A percentile compares a stretch with the other conserved stretches of the same genome.
phyloP scores from a whole-genome alignment of 2,888 invertebrate genomes.

The Tribolium freemani region DNA sequence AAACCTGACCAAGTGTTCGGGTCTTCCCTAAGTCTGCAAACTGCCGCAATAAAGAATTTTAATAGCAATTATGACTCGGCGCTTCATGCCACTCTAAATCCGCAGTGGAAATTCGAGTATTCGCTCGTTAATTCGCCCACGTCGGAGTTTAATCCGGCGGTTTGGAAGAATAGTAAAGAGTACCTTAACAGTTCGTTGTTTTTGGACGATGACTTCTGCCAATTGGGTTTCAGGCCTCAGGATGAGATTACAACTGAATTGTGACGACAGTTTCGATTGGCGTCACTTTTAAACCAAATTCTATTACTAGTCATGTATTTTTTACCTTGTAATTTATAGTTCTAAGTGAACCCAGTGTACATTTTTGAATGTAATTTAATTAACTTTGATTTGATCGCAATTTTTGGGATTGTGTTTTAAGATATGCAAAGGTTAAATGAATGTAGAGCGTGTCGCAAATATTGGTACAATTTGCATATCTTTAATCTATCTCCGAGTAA shows the following conservation, averaged over 20 bases:
- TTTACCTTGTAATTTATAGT: slow-evolving; percentile 25
- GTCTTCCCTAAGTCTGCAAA: slow-evolving; percentile 64
- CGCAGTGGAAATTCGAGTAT: slow-evolving; percentile 71
- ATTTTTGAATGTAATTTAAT: slow-evolving; percentile 8
- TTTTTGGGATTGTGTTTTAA: neutral
- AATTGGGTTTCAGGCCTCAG: slow-evolving; percentile 87
- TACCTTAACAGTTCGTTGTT: slow-evolving; percentile 73
- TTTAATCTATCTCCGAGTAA: neutral
- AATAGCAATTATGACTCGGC: slow-evolving; percentile 63
- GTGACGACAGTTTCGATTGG: slow-evolving; percentile 64
- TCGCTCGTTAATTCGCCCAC: slow-evolving; percentile 65
- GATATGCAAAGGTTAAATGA: neutral
- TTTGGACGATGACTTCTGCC: slow-evolving; percentile 86
- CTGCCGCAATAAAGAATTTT: slow-evolving; percentile 62
- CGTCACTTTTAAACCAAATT: slow-evolving; percentile 37
- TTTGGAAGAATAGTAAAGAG: slow-evolving; percentile 66
- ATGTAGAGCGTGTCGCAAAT: neutral
- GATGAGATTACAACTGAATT: slow-evolving; percentile 91
- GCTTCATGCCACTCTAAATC: slow-evolving; percentile 65
- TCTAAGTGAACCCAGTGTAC: slow-evolving; percentile 24
- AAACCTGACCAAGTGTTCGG: slow-evolving; percentile 66
- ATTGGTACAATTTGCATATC: neutral
- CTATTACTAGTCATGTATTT: slow-evolving; percentile 37
- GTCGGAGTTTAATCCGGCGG: slow-evolving; percentile 70
- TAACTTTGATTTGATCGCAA: neutral